A percentile compares a stretch with the other conserved stretches of the same genome.
Conservation (phyloP, 64 coral and sea anemone species). For the Actinia equina region DNA sequence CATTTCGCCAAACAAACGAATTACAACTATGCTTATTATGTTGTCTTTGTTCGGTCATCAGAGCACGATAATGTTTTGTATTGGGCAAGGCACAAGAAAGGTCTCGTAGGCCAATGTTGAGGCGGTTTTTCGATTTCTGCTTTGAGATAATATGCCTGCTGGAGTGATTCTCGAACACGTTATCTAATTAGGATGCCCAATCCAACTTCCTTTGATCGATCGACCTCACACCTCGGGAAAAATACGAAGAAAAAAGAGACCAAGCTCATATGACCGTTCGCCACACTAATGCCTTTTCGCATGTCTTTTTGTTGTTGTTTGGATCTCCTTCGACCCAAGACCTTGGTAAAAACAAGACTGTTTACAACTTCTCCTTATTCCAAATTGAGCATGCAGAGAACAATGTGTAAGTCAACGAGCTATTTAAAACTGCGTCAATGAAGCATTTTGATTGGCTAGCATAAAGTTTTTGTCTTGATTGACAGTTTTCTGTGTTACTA, state of each 20-base stretch:
- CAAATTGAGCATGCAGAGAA: background rate
- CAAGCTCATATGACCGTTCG: too few species aligned
- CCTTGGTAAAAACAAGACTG: background rate
- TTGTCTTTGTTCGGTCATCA: slow-evolving; percentile 6
- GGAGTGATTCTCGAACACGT: background rate
- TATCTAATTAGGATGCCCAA: background rate
- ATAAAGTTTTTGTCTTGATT: slow-evolving; percentile 64
- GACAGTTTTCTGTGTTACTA: slow-evolving; percentile 72
- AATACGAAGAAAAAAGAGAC: background rate
- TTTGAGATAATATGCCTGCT: slow-evolving; percentile 1
- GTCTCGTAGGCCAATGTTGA: slow-evolving; percentile 1
- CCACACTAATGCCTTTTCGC: too few species aligned
- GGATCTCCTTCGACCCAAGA: background rate
- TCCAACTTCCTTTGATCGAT: slow-evolving; percentile 8
- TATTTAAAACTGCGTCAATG: slow-evolving; percentile 34
- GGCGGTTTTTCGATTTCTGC: background rate
- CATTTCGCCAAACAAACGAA: slow-evolving; percentile 15
- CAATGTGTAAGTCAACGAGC: slow-evolving; percentile 40
- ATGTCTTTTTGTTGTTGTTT: background rate
- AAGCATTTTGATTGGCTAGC: slow-evolving; percentile 44
- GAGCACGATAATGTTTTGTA: background rate
- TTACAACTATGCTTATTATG: slow-evolving; percentile 12
- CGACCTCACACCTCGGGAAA: slow-evolving; percentile 9
- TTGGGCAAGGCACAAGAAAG: background rate
- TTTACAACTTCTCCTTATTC: background rate